Base-by-base conservation (phyloP, 2,113 vertebrate species). In the Malurus melanocephalus region DNA sequence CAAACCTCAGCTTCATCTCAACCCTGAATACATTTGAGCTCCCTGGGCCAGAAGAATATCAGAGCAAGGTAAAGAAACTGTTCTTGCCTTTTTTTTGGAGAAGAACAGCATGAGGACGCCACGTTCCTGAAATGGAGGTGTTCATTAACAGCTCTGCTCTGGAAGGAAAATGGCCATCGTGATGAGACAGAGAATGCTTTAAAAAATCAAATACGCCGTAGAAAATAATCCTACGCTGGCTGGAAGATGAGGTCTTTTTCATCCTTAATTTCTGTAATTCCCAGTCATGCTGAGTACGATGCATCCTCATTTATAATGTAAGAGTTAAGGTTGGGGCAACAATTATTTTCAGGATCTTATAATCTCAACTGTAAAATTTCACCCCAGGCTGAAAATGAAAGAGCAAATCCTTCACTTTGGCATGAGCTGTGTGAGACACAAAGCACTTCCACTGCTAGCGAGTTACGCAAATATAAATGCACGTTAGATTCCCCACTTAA, bases 361-460 rank as follows among this genome's bases (percentile, higher is more conserved):
- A 95, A 96, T 96, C 95, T 95, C 90, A 91, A 93, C 95, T 96
- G 96, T 93, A 95, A 95, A 96, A 96, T 95, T 95, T 96, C 94
- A 95, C 95, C 95, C 94, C 88, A 81, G 94, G 95, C 94, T 96
- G 94, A 92, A 94, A 96, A 96, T 92, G 95, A 96, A 96, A 96
- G 93, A 94, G 89, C 95, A 93, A 93, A 94, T 96, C 95, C 79
- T 95, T 95, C 95, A 94, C 95, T 95, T 94, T 95, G 95, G 95
- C 92, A 94, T 95, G 93, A 91, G 75, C 93, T 85, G 81, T 76
- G 87, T 87, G 80, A 92, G 89, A 93, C 88, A 92, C 89, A 95
- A 94, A 94, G 93, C 96, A 82, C 66, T 86, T 94, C 94, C 93
- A 80, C 85, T 85, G 79, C 92, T 94, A 81, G 90, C 8, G 10